Evolutionary conservation across 1,140 invertebrate species (phyloP).

Genomic region (Melipona quadrifasciata): DNA sequence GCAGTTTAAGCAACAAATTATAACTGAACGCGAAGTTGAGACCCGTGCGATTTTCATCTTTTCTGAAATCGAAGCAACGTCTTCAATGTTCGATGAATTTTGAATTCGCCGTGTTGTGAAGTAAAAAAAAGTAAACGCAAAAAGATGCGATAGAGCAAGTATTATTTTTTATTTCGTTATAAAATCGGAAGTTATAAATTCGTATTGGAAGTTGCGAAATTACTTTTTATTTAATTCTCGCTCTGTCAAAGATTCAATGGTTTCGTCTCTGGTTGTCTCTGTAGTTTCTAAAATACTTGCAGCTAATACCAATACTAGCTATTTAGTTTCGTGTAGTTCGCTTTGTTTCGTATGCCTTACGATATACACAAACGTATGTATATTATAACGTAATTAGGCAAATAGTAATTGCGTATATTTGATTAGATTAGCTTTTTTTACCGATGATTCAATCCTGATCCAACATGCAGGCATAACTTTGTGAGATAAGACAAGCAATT

Average conservation of each 20-base stretch:
- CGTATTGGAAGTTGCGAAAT: too few species aligned
- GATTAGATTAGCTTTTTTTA: conserved; percentile 1
- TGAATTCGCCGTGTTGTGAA: not conserved
- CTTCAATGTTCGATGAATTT: too few species aligned
- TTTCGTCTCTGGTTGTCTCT: conserved; percentile 9
- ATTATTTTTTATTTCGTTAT: not conserved
- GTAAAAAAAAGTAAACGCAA: not conserved
- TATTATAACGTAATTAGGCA: not conserved
- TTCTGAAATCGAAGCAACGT: not conserved
- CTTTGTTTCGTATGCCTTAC: not conserved
- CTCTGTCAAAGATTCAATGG: not conserved
- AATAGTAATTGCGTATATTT: not conserved
- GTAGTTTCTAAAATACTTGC: not conserved
- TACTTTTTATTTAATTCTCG: too few species aligned
- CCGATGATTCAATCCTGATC: not conserved
- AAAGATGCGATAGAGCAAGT: not conserved
- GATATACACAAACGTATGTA: too few species aligned
- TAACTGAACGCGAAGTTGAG: not conserved
- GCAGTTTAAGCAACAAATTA: too few species aligned
- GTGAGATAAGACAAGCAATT: not conserved
- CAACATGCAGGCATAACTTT: not conserved
- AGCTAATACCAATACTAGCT: conserved; percentile 4
- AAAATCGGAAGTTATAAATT: not conserved
- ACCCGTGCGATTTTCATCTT: not conserved
- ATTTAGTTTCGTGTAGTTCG: not conserved